phyloP scores from a whole-genome alignment of 2,113 vertebrate genomes.

The Lepisosteus oculatus region DNA sequence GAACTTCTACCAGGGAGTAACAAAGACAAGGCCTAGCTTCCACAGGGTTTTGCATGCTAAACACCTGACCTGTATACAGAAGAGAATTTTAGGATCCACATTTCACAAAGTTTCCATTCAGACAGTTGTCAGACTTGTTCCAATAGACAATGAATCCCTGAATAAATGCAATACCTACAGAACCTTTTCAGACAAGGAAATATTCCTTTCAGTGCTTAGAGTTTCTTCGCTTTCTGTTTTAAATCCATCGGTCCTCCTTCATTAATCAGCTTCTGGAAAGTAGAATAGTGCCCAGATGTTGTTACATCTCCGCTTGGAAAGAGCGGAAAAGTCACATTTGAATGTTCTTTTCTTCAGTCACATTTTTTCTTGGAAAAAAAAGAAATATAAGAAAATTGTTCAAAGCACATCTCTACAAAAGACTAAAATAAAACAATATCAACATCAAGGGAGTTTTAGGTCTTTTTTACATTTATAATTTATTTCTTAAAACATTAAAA shows the following conservation, averaged over 20 bases:
- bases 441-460: too few species aligned
- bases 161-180: conserved; percentile 29
- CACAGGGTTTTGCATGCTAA: conserved; percentile 42
- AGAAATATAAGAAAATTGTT: too few species aligned
- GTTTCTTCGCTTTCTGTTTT: conserved; percentile 37
- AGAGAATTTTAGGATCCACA: conserved; percentile 44
- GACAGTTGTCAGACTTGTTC: conserved; percentile 39
- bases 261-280: too few species aligned
- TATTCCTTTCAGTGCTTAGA: conserved; percentile 27
- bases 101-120: conserved; percentile 25
- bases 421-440: too few species aligned
- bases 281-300: too few species aligned
- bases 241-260: conserved; percentile 38
- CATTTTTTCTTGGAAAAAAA: too few species aligned
- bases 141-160: conserved; percentile 18
- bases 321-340: too few species aligned
- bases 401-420: too few species aligned
- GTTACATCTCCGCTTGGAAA: too few species aligned
- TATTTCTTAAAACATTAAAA: too few species aligned
- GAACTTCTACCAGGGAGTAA: conserved; percentile 36
- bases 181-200: conserved; percentile 32
- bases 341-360: too few species aligned
- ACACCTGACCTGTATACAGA: conserved; percentile 53
- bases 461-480: too few species aligned
- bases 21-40: conserved; percentile 44